Conservation (phyloP, 2,797 vertebrate species). For the Anolis apletophallus region DNA sequence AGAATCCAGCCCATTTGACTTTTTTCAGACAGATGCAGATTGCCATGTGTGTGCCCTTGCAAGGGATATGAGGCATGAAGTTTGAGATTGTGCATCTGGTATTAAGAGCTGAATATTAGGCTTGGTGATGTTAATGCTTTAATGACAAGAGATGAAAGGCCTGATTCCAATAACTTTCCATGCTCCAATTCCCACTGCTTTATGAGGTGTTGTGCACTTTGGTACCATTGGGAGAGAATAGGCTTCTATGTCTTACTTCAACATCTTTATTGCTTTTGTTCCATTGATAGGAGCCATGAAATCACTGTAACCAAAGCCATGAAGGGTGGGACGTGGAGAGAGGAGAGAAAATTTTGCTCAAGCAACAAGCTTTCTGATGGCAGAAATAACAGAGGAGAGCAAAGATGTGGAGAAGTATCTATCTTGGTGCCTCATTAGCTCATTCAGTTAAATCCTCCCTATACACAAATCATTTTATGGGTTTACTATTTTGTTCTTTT, state of each 20-base stretch:
- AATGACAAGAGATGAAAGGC: slow-evolving; percentile 79
- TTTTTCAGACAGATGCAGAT: slow-evolving; percentile 33
- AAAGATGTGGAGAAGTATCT: background rate
- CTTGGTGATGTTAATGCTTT: slow-evolving; percentile 71
- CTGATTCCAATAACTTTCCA: slow-evolving; percentile 65
- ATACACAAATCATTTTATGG: background rate
- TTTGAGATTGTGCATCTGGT: slow-evolving; percentile 73
- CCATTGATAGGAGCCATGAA: slow-evolving; percentile 73
- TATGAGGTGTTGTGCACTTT: slow-evolving; percentile 76
- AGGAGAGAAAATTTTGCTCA: background rate
- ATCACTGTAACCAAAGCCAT: slow-evolving; percentile 55
- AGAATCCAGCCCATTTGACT: slow-evolving; percentile 47
- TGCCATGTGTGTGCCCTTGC: slow-evolving; percentile 24
- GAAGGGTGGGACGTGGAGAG: slow-evolving; percentile 9
- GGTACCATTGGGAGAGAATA: slow-evolving; percentile 69
- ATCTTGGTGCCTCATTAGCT: background rate
- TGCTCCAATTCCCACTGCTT: slow-evolving; percentile 69
- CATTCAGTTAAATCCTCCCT: background rate
- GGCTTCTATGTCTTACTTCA: slow-evolving; percentile 68
- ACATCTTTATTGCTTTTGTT: slow-evolving; percentile 77
- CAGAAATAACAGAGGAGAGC: background rate
- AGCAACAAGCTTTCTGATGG: slow-evolving; percentile 16
- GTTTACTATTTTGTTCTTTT: background rate
- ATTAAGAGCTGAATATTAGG: slow-evolving; percentile 67
- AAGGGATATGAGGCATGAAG: slow-evolving; percentile 54